Evolutionary conservation across 1,140 invertebrate species (phyloP), one percentile per base, ranked within the genome.

Genomic region (Euwallacea fornicatus): DNA sequence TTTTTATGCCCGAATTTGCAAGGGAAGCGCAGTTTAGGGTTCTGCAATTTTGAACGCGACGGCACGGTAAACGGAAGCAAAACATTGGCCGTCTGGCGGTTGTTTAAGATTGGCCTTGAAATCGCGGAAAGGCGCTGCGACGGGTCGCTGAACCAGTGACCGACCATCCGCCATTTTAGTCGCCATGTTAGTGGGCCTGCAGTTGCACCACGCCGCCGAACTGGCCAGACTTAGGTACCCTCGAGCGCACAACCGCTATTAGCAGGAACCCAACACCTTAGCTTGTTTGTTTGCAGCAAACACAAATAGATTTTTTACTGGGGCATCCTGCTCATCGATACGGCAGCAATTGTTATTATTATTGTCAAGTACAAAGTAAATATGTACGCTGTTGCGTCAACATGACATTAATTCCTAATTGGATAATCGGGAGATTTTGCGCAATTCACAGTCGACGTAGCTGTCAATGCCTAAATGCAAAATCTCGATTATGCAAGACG

Each of bases 71-170:
- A 71, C 69, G 69, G 69, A 71, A 71, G 62, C 69, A 62, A 71
- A 65, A 65, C 69, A 65, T 50, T 59, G 62, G 69, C 62, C 44
- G 69, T 66, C 62, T 66, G 63, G 62, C 69, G 55, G 44, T 63
- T 33, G 21, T 61, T 67, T 60, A 56, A 62, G 68, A 64, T 50
- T 70, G 69, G 60, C 69, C 69, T 71, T 71, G 69, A 58, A 66
- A 65, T 65, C 46, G 69, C 69, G 69, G 69, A 71, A 71, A 71
- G 69, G 62, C 61, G 62, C 63, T 65, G 63, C 55, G 54, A 63
- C 62, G 66, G 60, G 69, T 70, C 69, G 69, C 50, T 70, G 69
- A 70, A 70, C 69, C 54, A 70, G 58, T 70, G 69, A 70, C 69
- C 69, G 69, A 58, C 69, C 69, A 56, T 53, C 58, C 58, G 58